Evolutionary conservation across 2,797 vertebrate genomes (phyloP).

Genomic region (Neomorphus geoffroyi): DNA sequence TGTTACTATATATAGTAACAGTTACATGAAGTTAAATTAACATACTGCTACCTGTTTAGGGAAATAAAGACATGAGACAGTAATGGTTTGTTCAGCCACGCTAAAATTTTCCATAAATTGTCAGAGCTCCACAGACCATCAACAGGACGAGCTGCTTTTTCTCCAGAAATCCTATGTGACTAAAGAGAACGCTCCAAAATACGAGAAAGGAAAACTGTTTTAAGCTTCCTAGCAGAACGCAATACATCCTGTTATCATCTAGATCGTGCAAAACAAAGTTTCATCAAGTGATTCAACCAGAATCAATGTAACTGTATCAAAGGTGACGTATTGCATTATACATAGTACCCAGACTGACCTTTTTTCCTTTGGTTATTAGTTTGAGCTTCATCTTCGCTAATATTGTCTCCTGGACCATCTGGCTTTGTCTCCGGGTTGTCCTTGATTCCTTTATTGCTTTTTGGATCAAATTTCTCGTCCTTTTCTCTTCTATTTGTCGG

Average conservation of each 20-base stretch:
- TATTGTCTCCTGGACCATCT: conserved; percentile 67
- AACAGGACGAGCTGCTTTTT: neutral
- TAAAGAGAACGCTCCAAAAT: neutral
- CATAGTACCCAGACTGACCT: conserved; percentile 68
- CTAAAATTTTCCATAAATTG: neutral
- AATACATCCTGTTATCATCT: neutral
- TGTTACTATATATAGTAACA: neutral
- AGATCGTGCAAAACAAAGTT: neutral
- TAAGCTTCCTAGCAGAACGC: neutral
- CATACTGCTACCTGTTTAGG: neutral
- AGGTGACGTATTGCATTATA: neutral
- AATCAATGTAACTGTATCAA: neutral
- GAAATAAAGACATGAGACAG: neutral
- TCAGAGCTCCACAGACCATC: neutral
- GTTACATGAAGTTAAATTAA: neutral
- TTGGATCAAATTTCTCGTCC: conserved; percentile 80
- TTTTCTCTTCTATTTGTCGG: conserved; percentile 80
- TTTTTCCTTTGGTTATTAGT: conserved; percentile 83
- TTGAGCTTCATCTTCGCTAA: conserved; percentile 80
- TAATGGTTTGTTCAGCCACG: neutral
- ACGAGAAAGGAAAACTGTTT: neutral
- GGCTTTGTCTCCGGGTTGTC: conserved; percentile 80
- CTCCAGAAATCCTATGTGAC: neutral
- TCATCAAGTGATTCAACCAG: neutral
- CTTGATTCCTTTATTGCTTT: conserved; percentile 77